Evolutionary conservation across 2,888 invertebrate species (phyloP).

Genomic region (Suillia variegata): DNA sequence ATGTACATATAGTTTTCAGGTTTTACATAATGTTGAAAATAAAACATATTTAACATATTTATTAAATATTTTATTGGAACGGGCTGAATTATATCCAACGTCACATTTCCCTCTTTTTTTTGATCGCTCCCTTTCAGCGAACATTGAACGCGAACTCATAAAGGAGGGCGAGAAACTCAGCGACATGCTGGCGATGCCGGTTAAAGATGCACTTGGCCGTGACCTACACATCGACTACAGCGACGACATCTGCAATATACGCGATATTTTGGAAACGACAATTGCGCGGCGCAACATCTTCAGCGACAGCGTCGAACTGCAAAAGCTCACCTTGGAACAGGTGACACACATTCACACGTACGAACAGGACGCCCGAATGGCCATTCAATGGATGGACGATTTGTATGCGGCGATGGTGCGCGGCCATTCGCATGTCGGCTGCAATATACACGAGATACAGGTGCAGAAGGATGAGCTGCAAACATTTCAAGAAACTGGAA

Average conservation of each 20-base stretch:
- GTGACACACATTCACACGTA: conserved; percentile 76
- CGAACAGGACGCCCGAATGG: conserved; percentile 77
- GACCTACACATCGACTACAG: conserved; percentile 73
- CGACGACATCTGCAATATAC: conserved; percentile 74
- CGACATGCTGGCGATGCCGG: conserved; percentile 77
- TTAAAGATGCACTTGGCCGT: conserved; percentile 77
- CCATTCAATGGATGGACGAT: conserved; percentile 78
- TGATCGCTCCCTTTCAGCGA: conserved; percentile 67
- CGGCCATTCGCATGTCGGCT: conserved; percentile 75
- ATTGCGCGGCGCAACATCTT: conserved; percentile 73
- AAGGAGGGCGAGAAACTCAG: conserved; percentile 78
- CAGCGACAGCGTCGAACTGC: conserved; percentile 76
- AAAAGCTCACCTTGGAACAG: conserved; percentile 79
- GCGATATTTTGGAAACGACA: conserved; percentile 73
- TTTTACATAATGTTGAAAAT: no score
- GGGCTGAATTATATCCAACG: no score
- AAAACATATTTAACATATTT: no score
- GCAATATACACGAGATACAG: conserved; percentile 74
- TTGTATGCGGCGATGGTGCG: conserved; percentile 73
- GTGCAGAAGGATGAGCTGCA: conserved; percentile 76
- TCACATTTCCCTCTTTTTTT: no score
- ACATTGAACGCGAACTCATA: conserved; percentile 70
- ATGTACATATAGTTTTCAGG: no score
- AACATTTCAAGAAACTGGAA: conserved; percentile 78
- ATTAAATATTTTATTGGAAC: no score